Conservation (phyloP, 2,797 vertebrate genomes). For the Propithecus perrieri region DNA sequence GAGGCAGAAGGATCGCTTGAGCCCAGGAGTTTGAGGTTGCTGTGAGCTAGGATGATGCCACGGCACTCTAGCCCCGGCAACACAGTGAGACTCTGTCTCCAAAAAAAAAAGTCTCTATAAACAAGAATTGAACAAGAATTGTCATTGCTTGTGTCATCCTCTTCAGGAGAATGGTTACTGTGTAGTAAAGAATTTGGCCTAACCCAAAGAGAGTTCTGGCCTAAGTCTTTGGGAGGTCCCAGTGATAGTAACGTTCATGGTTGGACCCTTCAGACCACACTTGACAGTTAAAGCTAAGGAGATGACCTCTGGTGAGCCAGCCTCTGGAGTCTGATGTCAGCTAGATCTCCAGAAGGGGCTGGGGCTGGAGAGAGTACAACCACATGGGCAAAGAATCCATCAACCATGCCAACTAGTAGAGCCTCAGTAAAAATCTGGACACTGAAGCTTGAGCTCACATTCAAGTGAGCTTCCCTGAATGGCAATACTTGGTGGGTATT, state of each 20-base stretch:
- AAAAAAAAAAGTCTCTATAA: neutral
- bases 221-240: neutral
- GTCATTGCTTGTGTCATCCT: neutral
- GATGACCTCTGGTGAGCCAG: neutral
- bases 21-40: no score
- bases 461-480: neutral
- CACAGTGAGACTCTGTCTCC: no score
- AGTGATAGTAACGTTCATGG: neutral
- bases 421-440: neutral
- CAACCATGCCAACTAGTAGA: neutral
- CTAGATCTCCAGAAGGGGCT: neutral
- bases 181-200: conserved; percentile 3
- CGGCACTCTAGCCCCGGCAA: no score
- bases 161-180: neutral
- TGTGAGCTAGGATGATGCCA: no score
- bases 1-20: no score
- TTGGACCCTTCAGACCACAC: neutral
- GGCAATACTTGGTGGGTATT: neutral
- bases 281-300: neutral
- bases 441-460: neutral
- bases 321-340: neutral
- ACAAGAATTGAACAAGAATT: neutral
- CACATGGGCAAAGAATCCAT: neutral
- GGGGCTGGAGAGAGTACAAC: neutral
- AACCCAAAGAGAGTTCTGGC: neutral